phyloP scores from a whole-genome alignment of 1,140 invertebrate species.

The Agrypnia vestita region DNA sequence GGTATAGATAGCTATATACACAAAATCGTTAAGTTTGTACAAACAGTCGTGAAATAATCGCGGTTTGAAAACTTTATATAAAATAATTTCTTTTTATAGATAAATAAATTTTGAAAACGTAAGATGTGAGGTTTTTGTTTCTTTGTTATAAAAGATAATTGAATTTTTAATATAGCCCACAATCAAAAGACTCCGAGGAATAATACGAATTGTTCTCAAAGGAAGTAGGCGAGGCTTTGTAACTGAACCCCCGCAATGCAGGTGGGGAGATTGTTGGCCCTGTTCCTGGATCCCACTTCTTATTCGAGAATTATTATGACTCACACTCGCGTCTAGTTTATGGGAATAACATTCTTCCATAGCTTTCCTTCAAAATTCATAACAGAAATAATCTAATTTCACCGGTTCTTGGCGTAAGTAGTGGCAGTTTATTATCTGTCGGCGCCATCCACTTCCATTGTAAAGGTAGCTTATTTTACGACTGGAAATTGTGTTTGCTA shows the following conservation, averaged over 20 bases:
- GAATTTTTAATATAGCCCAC: too few species aligned
- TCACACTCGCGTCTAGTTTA: slow-evolving; percentile 43
- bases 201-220: too few species aligned
- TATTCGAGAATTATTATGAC: slow-evolving; percentile 55
- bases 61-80: too few species aligned
- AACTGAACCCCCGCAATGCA: slow-evolving; percentile 56
- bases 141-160: too few species aligned
- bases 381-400: slow-evolving; percentile 55
- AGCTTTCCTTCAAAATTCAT: slow-evolving; percentile 52
- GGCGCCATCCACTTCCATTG: slow-evolving; percentile 21
- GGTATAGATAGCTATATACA: too few species aligned
- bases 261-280: slow-evolving; percentile 55
- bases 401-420: slow-evolving; percentile 31
- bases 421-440: slow-evolving; percentile 10
- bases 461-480: slow-evolving; percentile 4
- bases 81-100: too few species aligned
- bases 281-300: slow-evolving; percentile 23
- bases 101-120: too few species aligned
- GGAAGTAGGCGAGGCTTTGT: neutral
- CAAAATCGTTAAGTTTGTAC: too few species aligned
- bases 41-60: too few species aligned
- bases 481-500: neutral
- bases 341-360: slow-evolving; percentile 49
- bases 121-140: too few species aligned
- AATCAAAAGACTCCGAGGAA: too few species aligned